Percentiles rank a stretch among this genome's conserved stretches.
Evolutionary conservation across 2,113 vertebrate species (phyloP).

Genomic region (Leptocoma aspasia): DNA sequence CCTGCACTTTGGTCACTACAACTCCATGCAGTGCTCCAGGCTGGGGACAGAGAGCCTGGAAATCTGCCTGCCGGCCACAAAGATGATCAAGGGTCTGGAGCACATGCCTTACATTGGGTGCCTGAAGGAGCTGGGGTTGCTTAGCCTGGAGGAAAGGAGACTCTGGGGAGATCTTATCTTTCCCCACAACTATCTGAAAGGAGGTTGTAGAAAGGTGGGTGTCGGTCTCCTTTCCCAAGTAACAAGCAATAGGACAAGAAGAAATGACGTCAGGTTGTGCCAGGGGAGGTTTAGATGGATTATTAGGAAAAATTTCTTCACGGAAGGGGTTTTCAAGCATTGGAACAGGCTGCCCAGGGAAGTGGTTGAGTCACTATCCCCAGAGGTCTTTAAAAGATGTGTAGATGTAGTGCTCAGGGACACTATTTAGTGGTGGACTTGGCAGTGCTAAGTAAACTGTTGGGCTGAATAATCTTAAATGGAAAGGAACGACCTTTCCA

Average conservation of each 20-base stretch:
- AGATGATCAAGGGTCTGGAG: background rate
- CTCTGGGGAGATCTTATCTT: background rate
- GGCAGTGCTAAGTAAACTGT: background rate
- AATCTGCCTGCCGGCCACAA: background rate
- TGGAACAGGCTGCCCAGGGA: background rate
- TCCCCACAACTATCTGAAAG: background rate
- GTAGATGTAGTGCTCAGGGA: background rate
- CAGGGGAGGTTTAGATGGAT: background rate
- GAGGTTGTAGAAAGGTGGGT: background rate
- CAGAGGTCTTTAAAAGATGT: background rate
- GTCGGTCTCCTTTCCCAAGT: background rate
- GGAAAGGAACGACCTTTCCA: background rate
- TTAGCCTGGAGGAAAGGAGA: background rate
- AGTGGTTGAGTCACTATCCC: background rate
- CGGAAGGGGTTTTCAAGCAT: rapidly evolving
- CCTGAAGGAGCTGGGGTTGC: background rate
- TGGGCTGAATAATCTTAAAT: background rate
- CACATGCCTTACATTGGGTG: background rate
- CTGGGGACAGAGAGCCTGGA: background rate
- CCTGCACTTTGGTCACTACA: background rate
- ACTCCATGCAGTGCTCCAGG: too few species aligned
- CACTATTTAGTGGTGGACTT: background rate
- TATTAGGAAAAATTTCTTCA: background rate
- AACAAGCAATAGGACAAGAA: background rate
- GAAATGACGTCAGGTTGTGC: background rate